Evolutionary conservation across 2,888 invertebrate genomes (phyloP), one percentile per base, ranked within the genome.

Genomic region (Lutraria lutraria): DNA sequence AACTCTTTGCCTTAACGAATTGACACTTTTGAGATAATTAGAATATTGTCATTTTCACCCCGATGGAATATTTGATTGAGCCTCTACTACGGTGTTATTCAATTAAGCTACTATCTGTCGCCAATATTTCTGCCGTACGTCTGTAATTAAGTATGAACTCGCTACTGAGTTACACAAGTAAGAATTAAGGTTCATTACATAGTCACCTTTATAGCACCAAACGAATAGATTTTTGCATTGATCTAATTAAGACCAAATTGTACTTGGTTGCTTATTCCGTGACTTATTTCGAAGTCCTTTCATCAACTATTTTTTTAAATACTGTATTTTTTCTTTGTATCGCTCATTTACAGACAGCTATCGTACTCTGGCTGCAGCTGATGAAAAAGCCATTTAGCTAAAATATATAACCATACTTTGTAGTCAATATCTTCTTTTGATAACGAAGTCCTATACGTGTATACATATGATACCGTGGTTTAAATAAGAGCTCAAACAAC

Each of bases 1-100:
- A 72, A 76, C 76, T 76, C 53, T 25, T 19, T 29, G 68, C 25
- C 52, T 52, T 72, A 63, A 56, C 56, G 54, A 76, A 85, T 79
- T 60, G 79, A 80, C 85, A 85, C 85, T 25, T 85, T 76, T 6
- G 43, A 34, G 60, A 54, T 80, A 80, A 85, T 85, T 85, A 31
- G 21, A 60, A 56, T 56, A 85, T 85, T 85, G 85, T 85, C 60
- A 60, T 85, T 80, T 80, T 56, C 85, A 85, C 85, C 85, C 80
- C 80, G 16, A 60, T 80, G 85, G 85, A 85, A 85, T 85, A 85
- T 56, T 43, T 85, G 80, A 85, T 85, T 72, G 54, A 29, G 53
- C 3, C 53, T 53, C 53, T 76, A 52, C 76, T 76, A 84, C 29
- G 76, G 54, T 76, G 43, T 84, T 54, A 84, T 52, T 76, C 76